These are phyloP conservation scores for Thermophis baileyi DNA, from an alignment of 2,113 vertebrate species.

Conservation along the genomic window DNA sequence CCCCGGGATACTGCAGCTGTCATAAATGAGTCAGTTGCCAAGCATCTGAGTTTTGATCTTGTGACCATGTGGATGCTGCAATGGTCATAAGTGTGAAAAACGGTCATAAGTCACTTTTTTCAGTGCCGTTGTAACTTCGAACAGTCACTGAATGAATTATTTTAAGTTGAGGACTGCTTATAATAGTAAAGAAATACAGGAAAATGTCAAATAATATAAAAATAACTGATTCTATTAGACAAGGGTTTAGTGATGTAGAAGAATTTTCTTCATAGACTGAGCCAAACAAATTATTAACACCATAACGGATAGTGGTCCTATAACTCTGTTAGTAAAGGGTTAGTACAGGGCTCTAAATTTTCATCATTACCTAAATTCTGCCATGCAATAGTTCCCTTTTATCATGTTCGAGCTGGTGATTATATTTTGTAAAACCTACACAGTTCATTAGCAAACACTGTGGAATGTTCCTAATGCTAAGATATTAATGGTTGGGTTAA, in stretches of 20 bases:
- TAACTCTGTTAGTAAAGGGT: not conserved
- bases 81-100: not conserved
- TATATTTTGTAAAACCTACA: not conserved
- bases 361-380: not conserved
- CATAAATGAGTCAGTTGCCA: not conserved
- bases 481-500: not conserved
- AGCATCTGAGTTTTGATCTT: not conserved
- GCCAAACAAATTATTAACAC: not conserved
- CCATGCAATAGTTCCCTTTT: not conserved
- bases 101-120: not conserved
- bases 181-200: not conserved
- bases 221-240: not conserved
- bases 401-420: not conserved
- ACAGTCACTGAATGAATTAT: not conserved
- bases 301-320: no score
- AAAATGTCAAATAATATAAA: not conserved
- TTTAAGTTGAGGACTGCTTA: not conserved
- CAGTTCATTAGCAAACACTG: not conserved
- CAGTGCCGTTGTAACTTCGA: not conserved
- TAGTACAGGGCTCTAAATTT: not conserved
- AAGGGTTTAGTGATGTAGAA: not conserved
- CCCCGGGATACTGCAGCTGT: not conserved
- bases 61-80: not conserved
- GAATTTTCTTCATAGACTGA: not conserved
- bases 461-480: not conserved